A percentile compares a stretch with the other conserved stretches of the same genome.
phyloP scores from a whole-genome alignment of 2,888 invertebrate genomes.

The Protodeltote pygarga region DNA sequence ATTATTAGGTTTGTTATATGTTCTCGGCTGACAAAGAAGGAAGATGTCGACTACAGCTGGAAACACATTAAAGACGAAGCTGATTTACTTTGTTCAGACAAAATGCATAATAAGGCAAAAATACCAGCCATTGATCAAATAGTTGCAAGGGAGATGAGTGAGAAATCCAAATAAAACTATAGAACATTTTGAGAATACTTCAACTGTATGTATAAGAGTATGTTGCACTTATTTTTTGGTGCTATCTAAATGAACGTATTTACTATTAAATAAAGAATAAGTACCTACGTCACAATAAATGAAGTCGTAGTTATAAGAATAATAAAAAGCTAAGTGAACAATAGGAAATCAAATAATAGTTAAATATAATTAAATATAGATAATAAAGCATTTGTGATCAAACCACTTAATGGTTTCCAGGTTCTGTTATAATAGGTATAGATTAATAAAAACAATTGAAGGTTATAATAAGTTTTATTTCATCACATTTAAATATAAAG shows the following conservation, averaged over 20 bases:
- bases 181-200: neutral
- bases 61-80: constrained; percentile 89
- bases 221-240: no score
- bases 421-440: constrained; percentile 8
- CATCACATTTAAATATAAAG: no score
- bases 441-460: constrained; percentile 10
- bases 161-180: constrained; percentile 72
- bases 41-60: constrained; percentile 92
- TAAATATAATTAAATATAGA: constrained; percentile 8
- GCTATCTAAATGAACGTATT: no score
- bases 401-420: constrained; percentile 8
- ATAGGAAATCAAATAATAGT: neutral
- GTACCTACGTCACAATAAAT: constrained; percentile 1
- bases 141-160: constrained; percentile 63
- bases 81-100: constrained; percentile 61
- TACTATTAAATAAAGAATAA: no score
- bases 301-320: constrained; percentile 16
- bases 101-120: constrained; percentile 65
- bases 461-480: constrained; percentile 30
- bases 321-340: neutral
- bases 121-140: constrained; percentile 70
- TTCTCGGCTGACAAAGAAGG: constrained; percentile 89
- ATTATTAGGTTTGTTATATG: constrained; percentile 94
- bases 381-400: constrained; percentile 20
- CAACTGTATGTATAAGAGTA: neutral